Evolutionary conservation across 2,888 invertebrate species (phyloP).

Genomic region (Aethes cnicana): DNA sequence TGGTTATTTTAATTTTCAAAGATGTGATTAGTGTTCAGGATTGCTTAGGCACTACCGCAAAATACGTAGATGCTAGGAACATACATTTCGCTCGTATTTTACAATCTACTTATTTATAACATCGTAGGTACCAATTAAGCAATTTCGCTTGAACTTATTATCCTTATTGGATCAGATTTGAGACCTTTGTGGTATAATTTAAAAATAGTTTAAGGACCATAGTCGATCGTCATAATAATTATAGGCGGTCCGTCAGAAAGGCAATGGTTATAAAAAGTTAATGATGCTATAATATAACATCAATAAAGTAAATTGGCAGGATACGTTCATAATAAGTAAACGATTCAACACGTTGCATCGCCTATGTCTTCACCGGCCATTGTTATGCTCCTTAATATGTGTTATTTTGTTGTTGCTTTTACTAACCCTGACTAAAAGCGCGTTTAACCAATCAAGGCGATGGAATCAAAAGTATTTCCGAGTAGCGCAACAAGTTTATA

Average conservation of each 20-base stretch:
- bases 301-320: constrained; percentile 80
- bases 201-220: constrained; percentile 73
- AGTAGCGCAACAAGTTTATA: constrained; percentile 47
- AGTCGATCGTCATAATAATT: constrained; percentile 66
- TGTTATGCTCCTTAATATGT: constrained; percentile 20
- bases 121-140: constrained; percentile 58
- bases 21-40: constrained; percentile 17
- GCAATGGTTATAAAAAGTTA: constrained; percentile 72
- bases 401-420: constrained; percentile 16
- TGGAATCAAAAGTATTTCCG: constrained; percentile 11
- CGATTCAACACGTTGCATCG: constrained; percentile 60
- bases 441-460: background rate
- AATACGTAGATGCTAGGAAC: constrained; percentile 47
- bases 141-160: constrained; percentile 54
- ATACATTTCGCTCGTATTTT: constrained; percentile 49
- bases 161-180: constrained; percentile 65
- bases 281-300: constrained; percentile 74
- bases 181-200: constrained; percentile 65
- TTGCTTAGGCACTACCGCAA: constrained; percentile 45
- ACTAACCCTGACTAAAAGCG: constrained; percentile 1
- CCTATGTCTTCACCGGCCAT: constrained; percentile 38
- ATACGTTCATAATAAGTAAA: constrained; percentile 69
- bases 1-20: constrained; percentile 11
- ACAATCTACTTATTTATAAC: constrained; percentile 50
- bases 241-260: constrained; percentile 66